Conservation (phyloP, 2,113 vertebrate species). For the Maccullochella peelii region DNA sequence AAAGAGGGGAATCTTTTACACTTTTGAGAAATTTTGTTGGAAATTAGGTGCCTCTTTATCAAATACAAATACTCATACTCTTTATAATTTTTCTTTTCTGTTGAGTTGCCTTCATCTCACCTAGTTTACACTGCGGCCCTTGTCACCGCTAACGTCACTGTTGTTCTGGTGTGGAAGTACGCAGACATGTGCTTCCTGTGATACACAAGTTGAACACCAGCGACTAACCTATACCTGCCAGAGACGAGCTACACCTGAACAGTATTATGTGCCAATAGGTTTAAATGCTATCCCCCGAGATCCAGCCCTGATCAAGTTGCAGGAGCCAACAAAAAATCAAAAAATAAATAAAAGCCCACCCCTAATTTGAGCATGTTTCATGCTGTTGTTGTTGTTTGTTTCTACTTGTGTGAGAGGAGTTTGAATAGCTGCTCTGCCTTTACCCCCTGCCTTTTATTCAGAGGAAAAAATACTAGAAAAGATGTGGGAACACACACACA, state of each 20-base stretch:
- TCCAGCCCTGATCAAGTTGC: background rate
- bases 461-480: constrained; percentile 38
- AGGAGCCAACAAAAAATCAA: background rate
- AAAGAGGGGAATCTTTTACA: no score
- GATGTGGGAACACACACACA: constrained; percentile 30
- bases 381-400: constrained; percentile 37
- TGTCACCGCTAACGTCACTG: background rate
- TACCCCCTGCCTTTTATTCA: constrained; percentile 31
- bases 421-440: constrained; percentile 39
- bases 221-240: background rate
- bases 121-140: no score
- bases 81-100: background rate
- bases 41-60: background rate
- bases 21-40: background rate
- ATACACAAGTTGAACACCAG: background rate
- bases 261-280: background rate
- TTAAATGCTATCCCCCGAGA: no score
- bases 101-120: background rate
- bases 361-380: background rate
- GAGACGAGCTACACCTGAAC: background rate
- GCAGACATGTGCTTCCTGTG: background rate
- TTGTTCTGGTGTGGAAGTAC: background rate
- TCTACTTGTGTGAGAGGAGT: constrained; percentile 32
- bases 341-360: background rate
- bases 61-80: no score